Evolutionary conservation across 2,888 invertebrate genomes (phyloP).

Genomic region (Lysandra coridon): DNA sequence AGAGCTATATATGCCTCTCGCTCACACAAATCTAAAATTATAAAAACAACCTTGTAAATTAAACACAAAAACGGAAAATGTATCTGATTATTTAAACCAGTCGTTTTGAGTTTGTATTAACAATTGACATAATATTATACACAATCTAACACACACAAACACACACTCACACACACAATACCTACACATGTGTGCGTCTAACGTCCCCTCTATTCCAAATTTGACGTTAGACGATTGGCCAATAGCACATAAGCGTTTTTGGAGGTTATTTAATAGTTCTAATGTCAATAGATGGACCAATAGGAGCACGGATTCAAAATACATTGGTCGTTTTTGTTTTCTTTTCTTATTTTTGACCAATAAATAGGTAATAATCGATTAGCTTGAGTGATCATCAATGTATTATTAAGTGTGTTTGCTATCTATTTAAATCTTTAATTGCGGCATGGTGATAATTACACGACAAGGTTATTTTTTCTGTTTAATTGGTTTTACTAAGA

Average conservation of each 20-base stretch:
- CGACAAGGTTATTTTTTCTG: conserved; percentile 18
- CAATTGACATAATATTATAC: background rate
- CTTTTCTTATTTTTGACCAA: background rate
- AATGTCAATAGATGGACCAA: conserved; percentile 13
- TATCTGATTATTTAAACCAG: conserved; percentile 1
- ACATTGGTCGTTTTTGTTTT: background rate
- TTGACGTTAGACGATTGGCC: conserved; percentile 72
- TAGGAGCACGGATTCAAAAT: background rate
- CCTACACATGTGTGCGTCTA: conserved; percentile 36
- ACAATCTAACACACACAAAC: background rate
- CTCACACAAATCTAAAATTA: conserved; percentile 15
- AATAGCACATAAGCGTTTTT: conserved; percentile 33
- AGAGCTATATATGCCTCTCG: background rate
- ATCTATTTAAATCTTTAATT: background rate
- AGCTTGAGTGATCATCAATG: background rate
- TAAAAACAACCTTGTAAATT: conserved; percentile 30
- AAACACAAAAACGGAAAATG: conserved; percentile 8
- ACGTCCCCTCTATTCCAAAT: conserved; percentile 55
- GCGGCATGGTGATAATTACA: background rate
- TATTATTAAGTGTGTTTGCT: background rate
- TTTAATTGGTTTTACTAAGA: background rate
- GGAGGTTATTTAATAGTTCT: conserved; percentile 14
- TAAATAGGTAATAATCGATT: background rate
- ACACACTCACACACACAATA: background rate
- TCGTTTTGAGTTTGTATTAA: conserved; percentile 8